These are phyloP conservation scores for Nephrotoma flavescens DNA, from an alignment of 2,888 invertebrate genomes.

Conservation along the genomic window DNA sequence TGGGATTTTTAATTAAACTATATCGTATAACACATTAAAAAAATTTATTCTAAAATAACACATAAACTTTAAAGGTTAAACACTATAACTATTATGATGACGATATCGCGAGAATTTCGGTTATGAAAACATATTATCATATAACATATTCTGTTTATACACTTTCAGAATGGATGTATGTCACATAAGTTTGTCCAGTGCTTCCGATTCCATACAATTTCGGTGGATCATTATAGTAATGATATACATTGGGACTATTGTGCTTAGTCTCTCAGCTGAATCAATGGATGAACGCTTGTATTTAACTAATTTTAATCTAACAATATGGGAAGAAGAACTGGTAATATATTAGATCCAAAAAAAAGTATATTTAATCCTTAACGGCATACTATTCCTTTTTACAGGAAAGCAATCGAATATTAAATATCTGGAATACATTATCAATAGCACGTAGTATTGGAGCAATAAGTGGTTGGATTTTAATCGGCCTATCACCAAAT, in stretches of 20 bases:
- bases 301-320: constrained; percentile 26
- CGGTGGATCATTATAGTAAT: constrained; percentile 33
- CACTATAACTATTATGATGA: too few relatives aligned
- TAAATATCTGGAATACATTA: constrained; percentile 37
- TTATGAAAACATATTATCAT: not conserved
- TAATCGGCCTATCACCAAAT: constrained; percentile 36
- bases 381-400: constrained; percentile 9
- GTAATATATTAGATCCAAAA: constrained; percentile 18
- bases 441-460: constrained; percentile 38
- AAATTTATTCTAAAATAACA: too few relatives aligned
- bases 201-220: constrained; percentile 29
- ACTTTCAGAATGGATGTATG: constrained; percentile 29
- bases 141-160: not conserved
- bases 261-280: constrained; percentile 31
- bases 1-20: too few relatives aligned
- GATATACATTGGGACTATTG: constrained; percentile 34
- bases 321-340: constrained; percentile 27
- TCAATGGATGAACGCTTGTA: constrained; percentile 30
- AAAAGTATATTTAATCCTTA: not conserved
- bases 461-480: constrained; percentile 38
- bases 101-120: too few relatives aligned
- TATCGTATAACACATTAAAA: too few relatives aligned
- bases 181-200: constrained; percentile 28
- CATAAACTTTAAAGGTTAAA: too few relatives aligned
- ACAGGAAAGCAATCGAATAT: constrained; percentile 32